Conservation (phyloP, 2,113 vertebrate genomes). For the Actinemys pallida region DNA sequence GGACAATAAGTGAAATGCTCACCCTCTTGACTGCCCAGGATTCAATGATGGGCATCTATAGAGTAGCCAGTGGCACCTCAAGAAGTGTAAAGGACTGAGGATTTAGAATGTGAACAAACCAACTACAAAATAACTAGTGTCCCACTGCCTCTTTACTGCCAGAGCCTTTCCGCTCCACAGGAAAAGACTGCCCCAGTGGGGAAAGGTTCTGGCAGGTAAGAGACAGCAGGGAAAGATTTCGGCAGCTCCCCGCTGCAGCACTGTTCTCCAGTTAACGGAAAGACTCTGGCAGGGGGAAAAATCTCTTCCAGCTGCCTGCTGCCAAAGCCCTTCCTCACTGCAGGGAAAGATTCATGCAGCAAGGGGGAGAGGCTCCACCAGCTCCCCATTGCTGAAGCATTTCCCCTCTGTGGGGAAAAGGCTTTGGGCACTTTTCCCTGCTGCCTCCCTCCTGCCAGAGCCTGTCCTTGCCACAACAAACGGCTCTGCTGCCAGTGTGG, state of each 20-base stretch:
- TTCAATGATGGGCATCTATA: neutral
- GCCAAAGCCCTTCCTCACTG: neutral
- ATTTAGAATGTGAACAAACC: neutral
- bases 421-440: neutral
- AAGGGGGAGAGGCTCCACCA: neutral
- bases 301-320: neutral
- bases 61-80: neutral
- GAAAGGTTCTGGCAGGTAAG: neutral
- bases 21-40: neutral
- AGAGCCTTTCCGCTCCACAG: neutral
- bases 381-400: neutral
- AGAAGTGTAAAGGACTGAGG: neutral
- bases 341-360: neutral
- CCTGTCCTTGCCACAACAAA: neutral
- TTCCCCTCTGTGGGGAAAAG: neutral
- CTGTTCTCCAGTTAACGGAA: neutral
- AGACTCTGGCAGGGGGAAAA: neutral
- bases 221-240: neutral
- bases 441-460: neutral
- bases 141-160: neutral
- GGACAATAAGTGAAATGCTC: fast-evolving
- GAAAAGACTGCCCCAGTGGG: neutral
- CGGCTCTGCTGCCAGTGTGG: neutral
- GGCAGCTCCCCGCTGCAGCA: neutral
- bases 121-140: neutral